Conservation (phyloP, 1,140 invertebrate genomes). For the Diorhabda sublineata region DNA sequence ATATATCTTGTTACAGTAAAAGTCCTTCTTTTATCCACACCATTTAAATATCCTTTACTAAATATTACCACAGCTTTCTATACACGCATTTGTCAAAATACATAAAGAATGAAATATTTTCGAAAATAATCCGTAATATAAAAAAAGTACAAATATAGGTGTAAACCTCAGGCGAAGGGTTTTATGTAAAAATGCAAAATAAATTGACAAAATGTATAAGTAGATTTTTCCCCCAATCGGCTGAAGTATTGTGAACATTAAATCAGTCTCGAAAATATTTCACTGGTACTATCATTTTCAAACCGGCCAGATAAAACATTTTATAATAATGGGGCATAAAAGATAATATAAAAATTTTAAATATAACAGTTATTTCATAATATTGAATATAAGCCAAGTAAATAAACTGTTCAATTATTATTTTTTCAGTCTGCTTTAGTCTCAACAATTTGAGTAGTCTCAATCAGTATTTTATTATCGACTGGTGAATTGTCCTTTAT, state of each 20-base stretch:
- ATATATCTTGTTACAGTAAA: constrained; percentile 18
- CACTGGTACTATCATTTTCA: neutral
- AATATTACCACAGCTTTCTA: constrained; percentile 39
- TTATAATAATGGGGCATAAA: constrained; percentile 23
- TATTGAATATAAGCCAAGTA: constrained; percentile 26
- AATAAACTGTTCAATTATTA: constrained; percentile 22
- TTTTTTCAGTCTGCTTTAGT: constrained; percentile 32
- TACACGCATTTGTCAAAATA: constrained; percentile 25
- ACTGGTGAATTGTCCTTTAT: constrained; percentile 43
- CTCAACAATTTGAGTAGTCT: constrained; percentile 20
- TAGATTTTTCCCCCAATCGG: neutral
- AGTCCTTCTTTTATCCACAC: constrained; percentile 30
- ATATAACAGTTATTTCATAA: constrained; percentile 36
- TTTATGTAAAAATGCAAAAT: neutral
- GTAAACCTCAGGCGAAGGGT: constrained; percentile 18
- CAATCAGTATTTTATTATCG: constrained; percentile 38
- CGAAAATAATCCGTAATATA: neutral
- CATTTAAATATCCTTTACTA: constrained; percentile 31
- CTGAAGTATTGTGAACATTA: too few species aligned
- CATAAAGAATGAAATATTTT: neutral
- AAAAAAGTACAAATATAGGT: neutral
- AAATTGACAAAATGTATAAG: neutral
- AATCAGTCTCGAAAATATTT: too few species aligned
- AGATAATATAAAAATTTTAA: constrained; percentile 36
- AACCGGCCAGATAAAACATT: neutral